A percentile compares a stretch with the other conserved stretches of the same genome.
These are phyloP conservation scores for Macrocentrus cingulum DNA, from an alignment of 1,140 invertebrate species.

Conservation along the genomic window DNA sequence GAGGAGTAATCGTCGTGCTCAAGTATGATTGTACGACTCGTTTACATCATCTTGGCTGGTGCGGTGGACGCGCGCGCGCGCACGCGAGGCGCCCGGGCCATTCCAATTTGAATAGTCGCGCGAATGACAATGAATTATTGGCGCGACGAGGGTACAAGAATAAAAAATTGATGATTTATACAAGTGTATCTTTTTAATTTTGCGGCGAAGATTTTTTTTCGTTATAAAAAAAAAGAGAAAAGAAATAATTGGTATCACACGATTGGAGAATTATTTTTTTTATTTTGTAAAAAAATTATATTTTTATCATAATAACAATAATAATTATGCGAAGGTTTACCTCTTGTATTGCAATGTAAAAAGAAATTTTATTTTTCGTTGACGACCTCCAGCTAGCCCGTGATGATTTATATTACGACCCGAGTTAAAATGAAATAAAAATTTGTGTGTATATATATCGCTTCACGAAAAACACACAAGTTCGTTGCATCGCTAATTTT, in stretches of 20 bases:
- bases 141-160: neutral
- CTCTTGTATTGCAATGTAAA: constrained; percentile 30
- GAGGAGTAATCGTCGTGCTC: too few relatives aligned
- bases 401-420: constrained; percentile 46
- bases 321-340: too few relatives aligned
- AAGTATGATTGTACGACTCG: constrained; percentile 13
- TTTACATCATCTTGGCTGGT: constrained; percentile 1
- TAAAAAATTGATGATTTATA: constrained; percentile 23
- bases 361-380: constrained; percentile 44
- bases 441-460: neutral
- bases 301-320: too few relatives aligned
- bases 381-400: constrained; percentile 38
- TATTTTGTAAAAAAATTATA: constrained; percentile 1
- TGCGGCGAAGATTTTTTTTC: neutral
- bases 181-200: constrained; percentile 8
- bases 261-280: constrained; percentile 20
- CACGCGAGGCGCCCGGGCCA: constrained; percentile 8
- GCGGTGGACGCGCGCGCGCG: too few relatives aligned
- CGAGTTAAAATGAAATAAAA: constrained; percentile 8
- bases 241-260: constrained; percentile 15
- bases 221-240: neutral
- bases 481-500: too few relatives aligned
- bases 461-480: too few relatives aligned
- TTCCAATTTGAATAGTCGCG: constrained; percentile 21
- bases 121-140: constrained; percentile 22